Conservation (phyloP, 1,140 invertebrate genomes). For the Hylaeus anthracinus region DNA sequence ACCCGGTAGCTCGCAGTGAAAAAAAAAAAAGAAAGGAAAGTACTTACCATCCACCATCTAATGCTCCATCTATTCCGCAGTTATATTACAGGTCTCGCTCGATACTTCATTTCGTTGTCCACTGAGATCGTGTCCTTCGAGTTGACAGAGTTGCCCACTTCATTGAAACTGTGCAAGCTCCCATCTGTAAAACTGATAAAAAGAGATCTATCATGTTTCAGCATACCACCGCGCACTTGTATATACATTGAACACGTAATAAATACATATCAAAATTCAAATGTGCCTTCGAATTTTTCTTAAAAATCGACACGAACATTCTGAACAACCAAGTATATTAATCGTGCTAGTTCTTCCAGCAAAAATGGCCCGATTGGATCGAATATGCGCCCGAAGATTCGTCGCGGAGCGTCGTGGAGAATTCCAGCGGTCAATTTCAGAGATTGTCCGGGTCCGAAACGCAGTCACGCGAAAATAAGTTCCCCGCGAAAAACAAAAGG, state of each 20-base stretch:
- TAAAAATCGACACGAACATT: no score
- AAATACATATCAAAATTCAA: no score
- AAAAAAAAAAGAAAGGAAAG: constrained; percentile 67
- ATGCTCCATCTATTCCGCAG: constrained; percentile 8
- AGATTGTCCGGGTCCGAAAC: background rate
- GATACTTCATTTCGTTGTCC: background rate
- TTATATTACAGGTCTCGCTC: background rate
- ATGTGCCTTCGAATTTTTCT: no score
- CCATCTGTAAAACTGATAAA: no score
- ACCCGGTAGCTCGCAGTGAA: constrained; percentile 55
- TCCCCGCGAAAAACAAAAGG: constrained; percentile 6
- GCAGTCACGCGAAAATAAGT: constrained; percentile 10
- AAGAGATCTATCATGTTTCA: no score
- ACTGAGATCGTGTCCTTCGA: no score
- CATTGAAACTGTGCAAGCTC: no score
- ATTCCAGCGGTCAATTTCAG: constrained; percentile 9
- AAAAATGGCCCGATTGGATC: background rate
- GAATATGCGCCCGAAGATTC: background rate
- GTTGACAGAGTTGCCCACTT: no score
- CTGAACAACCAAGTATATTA: no score
- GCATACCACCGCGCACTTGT: no score
- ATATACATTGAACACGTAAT: no score
- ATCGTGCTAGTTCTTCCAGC: no score
- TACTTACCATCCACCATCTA: constrained; percentile 19
- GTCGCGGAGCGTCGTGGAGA: background rate